Base-by-base conservation (phyloP, 1,140 invertebrate genomes). In the Mactra quadrangularis region DNA sequence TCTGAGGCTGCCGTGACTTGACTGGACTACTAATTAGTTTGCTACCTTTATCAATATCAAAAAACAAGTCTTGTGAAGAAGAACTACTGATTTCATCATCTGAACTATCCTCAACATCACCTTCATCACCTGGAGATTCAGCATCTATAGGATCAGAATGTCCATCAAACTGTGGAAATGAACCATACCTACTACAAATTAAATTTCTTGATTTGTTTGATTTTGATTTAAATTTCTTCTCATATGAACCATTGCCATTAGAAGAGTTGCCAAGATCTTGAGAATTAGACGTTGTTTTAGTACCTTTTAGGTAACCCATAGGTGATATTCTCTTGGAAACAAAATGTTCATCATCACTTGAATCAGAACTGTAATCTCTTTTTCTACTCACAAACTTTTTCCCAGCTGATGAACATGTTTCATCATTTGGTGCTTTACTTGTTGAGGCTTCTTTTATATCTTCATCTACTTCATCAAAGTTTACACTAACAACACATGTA, bases 1-100 rank as follows among this genome's bases (percentile, higher is more conserved):
- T 60, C 19, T 22, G 17, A 22, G 22, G 1, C 22, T n/a, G 17
- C 31, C 25, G 55, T n/a, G 31, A 33, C 9, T 62, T 62, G 11
- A 6, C 59, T 41, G 38, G 38, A 41, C 6, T 41, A 6, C 11
- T 62, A 17, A 33, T 9, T 33, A 31, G 25, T 25, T 59, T 9
- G 25, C 15, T 29, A 19, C 11, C 25, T 22, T 22, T 27, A 29
- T 27, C 7, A 29, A 64, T 35, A 62, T 76, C 74, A 45, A 57
- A 35, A 76, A 76, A 76, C 2, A 76, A 57, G 25, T 76, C 74
- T 33, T 76, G 74, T 47, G 74, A 76, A 41, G 55, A 38, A n/a
- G n/a, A n/a, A n/a, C n/a, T n/a, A 64, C 57, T 50, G 13, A 13
- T 19, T 31, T 76, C 74, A 41, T 74, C 35, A 25, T 76, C 74